These are phyloP conservation scores for Prinia subflava DNA, from an alignment of 2,113 vertebrate species.

Conservation along the genomic window DNA sequence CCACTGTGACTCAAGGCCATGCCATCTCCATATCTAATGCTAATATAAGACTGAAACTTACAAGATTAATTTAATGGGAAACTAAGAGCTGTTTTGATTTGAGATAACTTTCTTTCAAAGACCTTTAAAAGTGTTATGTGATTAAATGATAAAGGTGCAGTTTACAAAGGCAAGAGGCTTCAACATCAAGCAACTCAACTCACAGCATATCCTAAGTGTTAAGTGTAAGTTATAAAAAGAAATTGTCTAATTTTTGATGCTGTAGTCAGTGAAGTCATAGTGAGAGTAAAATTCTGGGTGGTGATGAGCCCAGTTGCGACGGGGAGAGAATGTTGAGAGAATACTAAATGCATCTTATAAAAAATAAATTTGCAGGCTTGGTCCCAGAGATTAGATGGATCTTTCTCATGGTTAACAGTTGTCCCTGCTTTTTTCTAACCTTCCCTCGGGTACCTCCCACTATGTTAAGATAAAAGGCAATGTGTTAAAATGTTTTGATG, in stretches of 20 bases:
- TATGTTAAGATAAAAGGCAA: not conserved
- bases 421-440: not conserved
- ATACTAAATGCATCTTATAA: not conserved
- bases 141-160: not conserved
- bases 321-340: not conserved
- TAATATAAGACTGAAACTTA: not conserved
- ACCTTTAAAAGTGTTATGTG: not conserved
- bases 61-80: not conserved
- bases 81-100: not conserved
- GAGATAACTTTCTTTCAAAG: not conserved
- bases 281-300: not conserved
- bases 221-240: not conserved
- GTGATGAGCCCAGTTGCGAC: not conserved
- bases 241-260: not conserved
- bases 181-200: not conserved
- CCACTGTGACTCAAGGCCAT: not conserved
- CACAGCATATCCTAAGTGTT: not conserved
- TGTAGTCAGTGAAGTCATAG: not conserved
- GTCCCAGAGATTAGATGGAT: not conserved
- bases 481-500: not conserved
- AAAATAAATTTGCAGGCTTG: not conserved
- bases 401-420: not conserved
- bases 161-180: not conserved
- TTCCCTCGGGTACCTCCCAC: not conserved
- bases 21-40: not conserved